Evolutionary conservation across 1,140 invertebrate species (phyloP).

Genomic region (Caenorhabditis briggsae): DNA sequence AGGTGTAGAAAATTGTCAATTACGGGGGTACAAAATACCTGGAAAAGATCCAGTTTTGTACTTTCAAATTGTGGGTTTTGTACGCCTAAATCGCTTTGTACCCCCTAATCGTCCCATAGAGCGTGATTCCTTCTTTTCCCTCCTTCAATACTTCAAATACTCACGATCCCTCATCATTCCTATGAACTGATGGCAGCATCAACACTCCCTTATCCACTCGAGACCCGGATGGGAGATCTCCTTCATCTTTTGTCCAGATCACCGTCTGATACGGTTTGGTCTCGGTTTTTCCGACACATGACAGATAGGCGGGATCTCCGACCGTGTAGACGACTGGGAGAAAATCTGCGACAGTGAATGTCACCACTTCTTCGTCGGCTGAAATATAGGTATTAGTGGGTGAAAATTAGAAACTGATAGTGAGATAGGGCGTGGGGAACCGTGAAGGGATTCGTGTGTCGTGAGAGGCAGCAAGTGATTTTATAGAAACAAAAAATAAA

Average conservation of each 20-base stretch:
- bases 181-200: constrained; percentile 49
- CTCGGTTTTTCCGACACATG: neutral
- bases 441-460: neutral
- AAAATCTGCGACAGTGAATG: constrained; percentile 10
- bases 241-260: constrained; percentile 56
- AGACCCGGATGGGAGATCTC: constrained; percentile 39
- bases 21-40: too few relatives aligned
- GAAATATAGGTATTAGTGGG: neutral
- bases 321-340: constrained; percentile 12
- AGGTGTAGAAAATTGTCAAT: too few relatives aligned
- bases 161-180: constrained; percentile 56
- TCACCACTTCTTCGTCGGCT: neutral
- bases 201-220: constrained; percentile 54
- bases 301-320: constrained; percentile 13
- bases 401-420: neutral
- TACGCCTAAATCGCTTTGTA: too few relatives aligned
- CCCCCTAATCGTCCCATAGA: too few relatives aligned
- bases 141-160: neutral
- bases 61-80: too few relatives aligned
- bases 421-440: neutral
- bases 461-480: neutral
- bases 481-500: too few relatives aligned
- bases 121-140: too few relatives aligned
- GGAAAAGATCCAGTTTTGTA: too few relatives aligned
- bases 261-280: constrained; percentile 23